Base-by-base conservation (phyloP, 2,888 invertebrate genomes). In the Calameuta pallipes region DNA sequence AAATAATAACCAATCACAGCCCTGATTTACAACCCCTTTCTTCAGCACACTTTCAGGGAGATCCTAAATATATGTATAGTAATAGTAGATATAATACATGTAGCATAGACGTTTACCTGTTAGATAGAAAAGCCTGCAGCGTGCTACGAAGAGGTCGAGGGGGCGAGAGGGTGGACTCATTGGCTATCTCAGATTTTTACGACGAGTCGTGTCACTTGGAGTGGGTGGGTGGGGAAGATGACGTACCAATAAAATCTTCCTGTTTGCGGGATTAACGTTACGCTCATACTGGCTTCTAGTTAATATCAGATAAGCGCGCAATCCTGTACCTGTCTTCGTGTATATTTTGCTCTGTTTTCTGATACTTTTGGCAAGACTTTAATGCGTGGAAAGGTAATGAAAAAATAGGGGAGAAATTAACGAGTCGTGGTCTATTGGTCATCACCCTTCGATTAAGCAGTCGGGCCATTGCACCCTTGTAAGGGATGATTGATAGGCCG, bases 191-290 rank as follows among this genome's bases (percentile, higher is more conserved):
- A 86, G 88, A 88, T 89, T 88, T 88, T 88, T 88, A 88, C 85
- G 87, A 86, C 83, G 81, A 82, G 82, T 83, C 80, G 85, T 86
- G 88, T 89, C 88, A 88, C 85, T 85, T 80, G 83, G 83, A 87
- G 84, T 56, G 56, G 23, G 9, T 2, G 41, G 41, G 41, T 4
- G 56, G 41, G 23, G 56, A 9, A 23, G 9, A 2, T 23, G 83
- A 85, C 82, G 79, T 23, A 85, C 85, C 89, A 89, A 90, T 90
- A 89, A 90, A 89, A 89, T 82, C 83, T 85, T 87, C 88, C 87
- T 86, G 87, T 88, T 87, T 83, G 86, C 86, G 85, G 87, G 88
- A 90, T 89, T 88, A 89, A 90, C 88, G 88, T 89, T 86, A 85
- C 84, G 76, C 73, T 56, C 56, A 23, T 23, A 23, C 56, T 23